phyloP scores from a whole-genome alignment of 2,113 vertebrate species.

The Terrapene triunguis region DNA sequence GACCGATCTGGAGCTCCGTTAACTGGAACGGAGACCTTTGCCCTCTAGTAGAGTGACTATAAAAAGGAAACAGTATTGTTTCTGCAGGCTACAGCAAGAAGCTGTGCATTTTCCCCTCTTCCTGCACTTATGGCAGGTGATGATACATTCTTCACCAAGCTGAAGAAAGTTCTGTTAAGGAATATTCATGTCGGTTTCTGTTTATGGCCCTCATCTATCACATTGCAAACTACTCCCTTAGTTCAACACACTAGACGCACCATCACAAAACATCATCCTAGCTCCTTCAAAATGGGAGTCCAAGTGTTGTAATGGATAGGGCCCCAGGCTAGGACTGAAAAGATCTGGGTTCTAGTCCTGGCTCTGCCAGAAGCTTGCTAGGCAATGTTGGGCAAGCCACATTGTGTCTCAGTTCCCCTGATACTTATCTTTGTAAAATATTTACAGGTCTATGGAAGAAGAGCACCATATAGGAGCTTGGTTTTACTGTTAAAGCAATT shows the following conservation, averaged over 20 bases:
- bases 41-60: neutral
- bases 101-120: neutral
- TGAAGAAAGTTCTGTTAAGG: neutral
- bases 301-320: neutral
- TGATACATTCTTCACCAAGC: neutral
- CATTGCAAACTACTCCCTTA: neutral
- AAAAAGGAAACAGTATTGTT: neutral
- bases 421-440: neutral
- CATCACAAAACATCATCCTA: neutral
- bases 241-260: neutral
- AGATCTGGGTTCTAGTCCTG: neutral
- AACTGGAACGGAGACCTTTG: neutral
- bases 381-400: neutral
- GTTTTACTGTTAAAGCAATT: neutral
- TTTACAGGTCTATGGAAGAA: neutral
- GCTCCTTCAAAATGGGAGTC: neutral
- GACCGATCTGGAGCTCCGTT: neutral
- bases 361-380: neutral
- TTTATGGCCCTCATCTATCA: neutral
- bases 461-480: too few species aligned
- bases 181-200: neutral
- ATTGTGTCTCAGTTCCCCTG: neutral
- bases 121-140: neutral
- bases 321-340: accelerated
- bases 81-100: neutral